These are phyloP conservation scores for Columbina picui DNA, from an alignment of 2,113 vertebrate genomes.

Conservation along the genomic window DNA sequence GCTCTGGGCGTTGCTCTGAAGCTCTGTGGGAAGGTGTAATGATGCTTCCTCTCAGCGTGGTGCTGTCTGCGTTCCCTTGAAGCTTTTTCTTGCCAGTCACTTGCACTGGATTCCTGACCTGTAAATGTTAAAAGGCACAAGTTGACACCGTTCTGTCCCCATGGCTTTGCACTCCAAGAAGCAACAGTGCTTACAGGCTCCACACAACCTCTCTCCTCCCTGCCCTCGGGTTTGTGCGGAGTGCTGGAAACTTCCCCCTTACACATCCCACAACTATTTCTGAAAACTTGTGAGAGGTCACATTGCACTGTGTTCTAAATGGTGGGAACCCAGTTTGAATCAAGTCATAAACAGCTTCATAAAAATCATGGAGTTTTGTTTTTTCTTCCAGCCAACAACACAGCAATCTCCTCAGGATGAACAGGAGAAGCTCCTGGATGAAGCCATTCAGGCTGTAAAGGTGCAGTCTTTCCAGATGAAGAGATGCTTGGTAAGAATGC, in stretches of 20 bases:
- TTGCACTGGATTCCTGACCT: background rate
- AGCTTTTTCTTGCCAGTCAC: background rate
- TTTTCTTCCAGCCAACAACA: slow-evolving; percentile 86
- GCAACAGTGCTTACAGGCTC: background rate
- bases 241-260: background rate
- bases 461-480: slow-evolving; percentile 99
- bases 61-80: background rate
- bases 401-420: slow-evolving; percentile 98
- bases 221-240: background rate
- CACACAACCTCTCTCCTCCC: background rate
- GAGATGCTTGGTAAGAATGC: slow-evolving; percentile 89
- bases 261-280: rapidly evolving
- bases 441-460: slow-evolving; percentile 97
- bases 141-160: background rate
- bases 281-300: background rate
- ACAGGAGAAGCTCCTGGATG: slow-evolving; percentile 97
- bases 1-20: background rate
- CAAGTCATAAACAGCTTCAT: background rate
- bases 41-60: background rate
- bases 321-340: background rate
- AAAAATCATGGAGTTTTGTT: background rate
- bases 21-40: background rate
- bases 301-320: background rate
- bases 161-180: background rate
- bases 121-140: background rate